phyloP scores from a whole-genome alignment of 2,888 invertebrate genomes.

The Craniophora ligustri region DNA sequence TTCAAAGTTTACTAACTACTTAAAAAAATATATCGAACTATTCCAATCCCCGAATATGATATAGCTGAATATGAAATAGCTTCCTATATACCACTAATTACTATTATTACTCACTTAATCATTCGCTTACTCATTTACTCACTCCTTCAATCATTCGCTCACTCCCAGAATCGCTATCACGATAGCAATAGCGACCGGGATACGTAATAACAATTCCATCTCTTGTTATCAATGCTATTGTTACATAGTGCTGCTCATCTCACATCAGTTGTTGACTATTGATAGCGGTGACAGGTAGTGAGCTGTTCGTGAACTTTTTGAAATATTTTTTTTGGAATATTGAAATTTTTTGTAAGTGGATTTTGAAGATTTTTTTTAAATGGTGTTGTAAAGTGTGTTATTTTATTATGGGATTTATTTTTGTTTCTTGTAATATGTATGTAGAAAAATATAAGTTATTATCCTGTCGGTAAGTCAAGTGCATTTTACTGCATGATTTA shows the following conservation, averaged over 20 bases:
- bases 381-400: neutral
- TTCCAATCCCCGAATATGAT: too few species aligned
- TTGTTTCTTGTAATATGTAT: too few species aligned
- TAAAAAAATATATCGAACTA: too few species aligned
- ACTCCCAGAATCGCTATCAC: constrained; percentile 17
- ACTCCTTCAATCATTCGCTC: neutral
- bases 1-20: too few species aligned
- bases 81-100: too few species aligned
- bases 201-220: constrained; percentile 22
- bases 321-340: neutral
- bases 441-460: too few species aligned
- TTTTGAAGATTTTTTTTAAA: neutral
- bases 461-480: too few species aligned
- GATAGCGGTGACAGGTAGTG: constrained; percentile 16
- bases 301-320: neutral
- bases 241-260: constrained; percentile 22
- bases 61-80: too few species aligned
- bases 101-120: too few species aligned
- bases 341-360: neutral
- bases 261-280: constrained; percentile 30
- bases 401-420: too few species aligned
- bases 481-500: too few species aligned
- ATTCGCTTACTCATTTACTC: neutral
- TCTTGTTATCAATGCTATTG: constrained; percentile 39
- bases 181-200: constrained; percentile 33